Evolutionary conservation across 2,888 invertebrate genomes (phyloP).

Genomic region (Tinea trinotella): DNA sequence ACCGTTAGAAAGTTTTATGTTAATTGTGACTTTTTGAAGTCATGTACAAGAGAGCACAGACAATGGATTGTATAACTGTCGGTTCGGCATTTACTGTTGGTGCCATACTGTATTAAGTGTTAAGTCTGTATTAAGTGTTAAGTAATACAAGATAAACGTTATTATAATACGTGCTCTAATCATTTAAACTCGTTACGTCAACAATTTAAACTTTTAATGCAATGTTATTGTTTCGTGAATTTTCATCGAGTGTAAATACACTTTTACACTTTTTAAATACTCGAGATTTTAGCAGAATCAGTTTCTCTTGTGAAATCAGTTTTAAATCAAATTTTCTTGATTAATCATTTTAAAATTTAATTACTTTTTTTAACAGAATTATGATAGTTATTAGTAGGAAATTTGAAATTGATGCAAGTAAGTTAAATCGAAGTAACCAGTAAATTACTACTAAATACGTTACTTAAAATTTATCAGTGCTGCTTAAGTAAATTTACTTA

Average conservation of each 20-base stretch:
- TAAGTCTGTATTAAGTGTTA: conserved; percentile 17
- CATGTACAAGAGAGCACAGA: conserved; percentile 26
- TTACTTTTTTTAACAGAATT: no score
- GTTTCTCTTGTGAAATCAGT: no score
- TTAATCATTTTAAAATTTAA: no score
- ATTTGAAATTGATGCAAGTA: no score
- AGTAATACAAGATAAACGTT: conserved; percentile 15
- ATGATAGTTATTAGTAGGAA: no score
- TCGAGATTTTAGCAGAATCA: neutral
- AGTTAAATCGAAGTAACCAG: no score
- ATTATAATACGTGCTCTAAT: conserved; percentile 3
- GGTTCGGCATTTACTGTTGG: conserved; percentile 12
- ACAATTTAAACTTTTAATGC: neutral
- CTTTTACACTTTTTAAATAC: neutral
- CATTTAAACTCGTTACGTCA: conserved; percentile 5
- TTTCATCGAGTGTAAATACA: no score
- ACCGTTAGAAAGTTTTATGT: neutral
- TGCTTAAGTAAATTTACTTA: neutral
- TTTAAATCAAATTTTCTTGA: no score
- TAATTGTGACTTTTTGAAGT: neutral
- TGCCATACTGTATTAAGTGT: conserved; percentile 13
- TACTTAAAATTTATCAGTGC: neutral
- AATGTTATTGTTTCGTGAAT: neutral
- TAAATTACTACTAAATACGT: neutral
- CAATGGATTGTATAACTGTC: conserved; percentile 42